Evolutionary conservation across 2,888 invertebrate genomes (phyloP), one percentile per base, ranked within the genome.

Genomic region (Hybos culiciformis): DNA sequence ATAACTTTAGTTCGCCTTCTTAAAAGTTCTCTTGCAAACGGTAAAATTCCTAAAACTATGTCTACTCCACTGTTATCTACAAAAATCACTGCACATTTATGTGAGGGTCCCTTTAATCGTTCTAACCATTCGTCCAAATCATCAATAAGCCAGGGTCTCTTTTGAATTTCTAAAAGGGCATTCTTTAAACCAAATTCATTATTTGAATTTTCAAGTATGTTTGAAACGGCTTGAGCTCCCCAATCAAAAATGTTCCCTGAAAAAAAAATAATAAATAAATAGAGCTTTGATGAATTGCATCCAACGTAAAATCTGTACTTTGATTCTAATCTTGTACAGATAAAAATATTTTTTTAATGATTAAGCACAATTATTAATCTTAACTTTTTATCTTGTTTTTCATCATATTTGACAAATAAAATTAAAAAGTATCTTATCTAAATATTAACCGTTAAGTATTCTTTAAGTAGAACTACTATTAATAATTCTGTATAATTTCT

Each of bases 21-120:
- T 19, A 94, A 64, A 41, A 90, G 70, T 62, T 92, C 91, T 54
- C 93, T 70, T 0, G 80, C 83, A 65, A 96, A 86, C 15, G 96
- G 96, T 50, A 97, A 67, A 46, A 96, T 78, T 18, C 96, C 96
- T 45, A 96, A 72, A 42, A 96, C 75, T 58, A 96, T 81, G 69
- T 97, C 96, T 44, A 88, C 82, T 11, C 96, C 97, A 60, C 92
- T 91, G 63, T 97, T 97, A 62, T 97, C 96, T 38, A 93, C 86
- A 70, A 97, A 97, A 53, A 97, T 78, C 19, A 84, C 84, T 39
- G 87, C 90, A 70, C 90, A 88, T 61, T 80, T 81, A 65, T 94
- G 88, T 11, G 82, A 73, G 43, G 71, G 69, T 50, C 72, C 75
- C 66, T 76, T 70, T 50, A 92, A 61, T 54, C 84, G 75, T 32